Evolutionary conservation across 2,113 vertebrate species (phyloP).

Genomic region (Scomber japonicus): DNA sequence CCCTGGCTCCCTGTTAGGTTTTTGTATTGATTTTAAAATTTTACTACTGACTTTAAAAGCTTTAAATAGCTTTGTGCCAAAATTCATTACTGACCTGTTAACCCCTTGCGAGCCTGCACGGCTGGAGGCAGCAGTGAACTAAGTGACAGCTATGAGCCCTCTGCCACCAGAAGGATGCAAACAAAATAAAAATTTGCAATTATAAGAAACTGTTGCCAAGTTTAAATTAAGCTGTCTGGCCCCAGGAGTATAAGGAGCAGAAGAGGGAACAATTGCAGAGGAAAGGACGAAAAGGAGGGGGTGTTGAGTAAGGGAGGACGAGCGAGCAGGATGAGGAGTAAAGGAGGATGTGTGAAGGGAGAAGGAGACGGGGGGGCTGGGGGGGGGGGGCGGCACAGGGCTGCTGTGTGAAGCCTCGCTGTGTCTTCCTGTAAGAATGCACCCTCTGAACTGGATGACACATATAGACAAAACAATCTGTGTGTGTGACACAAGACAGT

Average conservation of each 20-base stretch:
- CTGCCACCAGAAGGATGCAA: too few species aligned
- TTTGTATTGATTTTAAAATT: conserved; percentile 58
- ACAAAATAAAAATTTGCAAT: conserved; percentile 1
- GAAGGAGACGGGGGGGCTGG: conserved; percentile 5
- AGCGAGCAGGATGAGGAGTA: conserved; percentile 23
- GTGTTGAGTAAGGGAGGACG: neutral
- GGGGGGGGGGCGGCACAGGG: conserved; percentile 8
- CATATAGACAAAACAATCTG: conserved; percentile 74
- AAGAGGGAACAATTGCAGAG: neutral
- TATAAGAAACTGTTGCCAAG: conserved; percentile 6
- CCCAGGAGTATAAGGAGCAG: conserved; percentile 5
- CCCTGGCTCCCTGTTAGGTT: conserved; percentile 34
- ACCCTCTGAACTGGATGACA: conserved; percentile 78
- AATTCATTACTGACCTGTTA: conserved; percentile 55
- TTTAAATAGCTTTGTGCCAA: conserved; percentile 48
- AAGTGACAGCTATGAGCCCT: neutral
- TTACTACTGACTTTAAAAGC: conserved; percentile 65
- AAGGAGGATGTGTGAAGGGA: conserved; percentile 42
- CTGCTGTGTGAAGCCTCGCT: conserved; percentile 55
- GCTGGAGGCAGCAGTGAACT: neutral
- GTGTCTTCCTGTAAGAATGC: conserved; percentile 73
- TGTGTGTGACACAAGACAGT: conserved; percentile 59
- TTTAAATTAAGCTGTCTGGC: conserved; percentile 6
- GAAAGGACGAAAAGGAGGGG: neutral
- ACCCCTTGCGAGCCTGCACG: conserved; percentile 6